Base-by-base conservation (phyloP, 2,888 invertebrate genomes). In the Leuctra nigra region DNA sequence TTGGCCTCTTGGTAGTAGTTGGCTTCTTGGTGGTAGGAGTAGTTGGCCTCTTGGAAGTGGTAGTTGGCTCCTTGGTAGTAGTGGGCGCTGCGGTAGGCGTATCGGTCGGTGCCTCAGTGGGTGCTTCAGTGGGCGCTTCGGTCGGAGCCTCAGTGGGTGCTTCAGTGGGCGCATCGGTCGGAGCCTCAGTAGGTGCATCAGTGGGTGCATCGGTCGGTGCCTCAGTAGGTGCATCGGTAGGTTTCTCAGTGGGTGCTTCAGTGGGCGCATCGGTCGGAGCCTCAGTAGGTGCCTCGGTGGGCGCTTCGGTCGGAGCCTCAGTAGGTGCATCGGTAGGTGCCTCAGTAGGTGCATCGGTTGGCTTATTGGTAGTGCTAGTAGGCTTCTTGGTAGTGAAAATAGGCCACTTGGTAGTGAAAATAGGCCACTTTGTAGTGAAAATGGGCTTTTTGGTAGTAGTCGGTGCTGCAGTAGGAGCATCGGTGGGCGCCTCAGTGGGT, bases 231-330 rank as follows among this genome's bases (percentile, higher is more conserved):
- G 50, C n/a, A 13, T 50, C 50, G 1, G 50, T 13, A 2, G 50
- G 50, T 2, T 22, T 14, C 7, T 25, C 50, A 1, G 50, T 20
- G 1, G 50, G 50, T 1, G 50, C 29, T 25, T 50, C 50, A 1
- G 50, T 20, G 6, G 50, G 16, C 2, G 25, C 3, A 20, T 4
- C 1, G 2, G 16, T 20, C 3, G 24, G 11, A 3, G 50, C 1
- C 24, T n/a, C 24, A 11, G 25, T 25, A 48, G 50, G 50, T 25
- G 25, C 50, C 1, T 48, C 50, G 11, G 50, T 48, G 13, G 50
- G 29, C 7, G 29, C 29, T 29, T 13, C 18, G 13, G 44, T 14
- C 22, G 44, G 44, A 1, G 4, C 44, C 13, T 44, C 44, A 16
- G 44, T 44, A 16, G 44, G 16, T 14, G 46, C 4, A 18, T 46